Evolutionary conservation across 2,888 invertebrate species (phyloP), one percentile per base, ranked within the genome.

Genomic region (Pegoplata infirma): DNA sequence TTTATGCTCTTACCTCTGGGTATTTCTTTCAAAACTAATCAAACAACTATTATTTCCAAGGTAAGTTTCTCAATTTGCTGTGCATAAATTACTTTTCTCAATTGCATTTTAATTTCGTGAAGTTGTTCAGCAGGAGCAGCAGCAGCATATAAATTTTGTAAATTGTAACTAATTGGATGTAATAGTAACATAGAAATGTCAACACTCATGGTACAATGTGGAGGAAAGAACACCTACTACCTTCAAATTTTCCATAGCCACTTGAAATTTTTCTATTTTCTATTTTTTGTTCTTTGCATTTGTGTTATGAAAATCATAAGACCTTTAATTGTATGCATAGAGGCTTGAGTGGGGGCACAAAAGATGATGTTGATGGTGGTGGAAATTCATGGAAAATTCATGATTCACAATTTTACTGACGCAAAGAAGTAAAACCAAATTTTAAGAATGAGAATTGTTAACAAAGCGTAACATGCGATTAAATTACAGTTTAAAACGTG

Each of bases 391-490:
- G 51, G 36, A 47, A 66, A 78, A 78, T 78, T 67, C 66, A 75
- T 75, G 69, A 75, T 56, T 75, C 69, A 56, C 56, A 36, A 10
- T n/a, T 44, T 17, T n/a, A 12, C n/a, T 19, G 21, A 19, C 21
- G n/a, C 28, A 16, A 36, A 51, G 12, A 49, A 0, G 47, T 19
- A 49, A 8, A 47, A 47, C 8, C 14, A 14, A 12, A 49, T 61
- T 14, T 61, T 63, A 44, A 61, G 69, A 69, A 66, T 71, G 74
- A 66, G 61, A 71, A 75, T 79, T 69, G 76, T 68, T 86, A 88
- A 81, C 87, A 86, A 85, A 84, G 86, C 86, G 84, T 86, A 86
- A 86, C 87, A 86, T 85, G 87, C 88, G 86, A 86, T 86, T 88
- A 86, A 86, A 86, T 88, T 86, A 86, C 61, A 87, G 84, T 84